Percentiles rank a stretch among this genome's conserved stretches.
Conservation (phyloP, 1,140 invertebrate species). For the Brachionus plicatilis region DNA sequence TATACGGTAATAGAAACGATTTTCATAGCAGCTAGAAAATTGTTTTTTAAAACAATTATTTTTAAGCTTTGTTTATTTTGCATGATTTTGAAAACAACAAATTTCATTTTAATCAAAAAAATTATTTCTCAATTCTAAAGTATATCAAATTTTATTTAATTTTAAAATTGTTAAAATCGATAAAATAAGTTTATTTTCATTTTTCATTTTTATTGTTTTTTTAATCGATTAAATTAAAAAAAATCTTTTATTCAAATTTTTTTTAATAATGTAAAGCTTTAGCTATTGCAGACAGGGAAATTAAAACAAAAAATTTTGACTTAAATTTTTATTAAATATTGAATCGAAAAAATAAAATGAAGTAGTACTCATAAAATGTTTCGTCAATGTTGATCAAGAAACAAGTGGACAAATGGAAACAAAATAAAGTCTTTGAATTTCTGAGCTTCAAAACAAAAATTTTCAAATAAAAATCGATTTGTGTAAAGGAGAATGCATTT, state of each 20-base stretch:
- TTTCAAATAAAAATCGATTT: background rate
- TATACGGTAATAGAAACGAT: no score
- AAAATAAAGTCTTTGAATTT: slow-evolving; percentile 5
- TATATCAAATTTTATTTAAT: background rate
- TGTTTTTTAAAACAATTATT: no score
- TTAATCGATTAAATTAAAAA: background rate
- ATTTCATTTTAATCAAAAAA: no score
- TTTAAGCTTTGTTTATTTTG: no score
- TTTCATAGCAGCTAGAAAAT: no score
- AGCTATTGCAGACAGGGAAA: background rate
- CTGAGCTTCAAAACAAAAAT: background rate
- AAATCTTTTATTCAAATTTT: background rate
- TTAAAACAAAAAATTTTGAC: background rate
- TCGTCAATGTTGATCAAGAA: background rate
- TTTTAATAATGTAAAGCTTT: background rate
- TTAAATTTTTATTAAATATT: slow-evolving; percentile 8
- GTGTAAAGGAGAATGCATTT: background rate
- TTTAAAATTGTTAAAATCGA: background rate
- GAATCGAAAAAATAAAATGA: slow-evolving; percentile 7
- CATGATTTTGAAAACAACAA: no score
- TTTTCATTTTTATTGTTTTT: background rate
- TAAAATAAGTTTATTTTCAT: background rate
- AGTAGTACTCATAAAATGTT: background rate
- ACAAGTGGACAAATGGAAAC: background rate
- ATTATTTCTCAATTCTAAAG: background rate